Conservation (phyloP, 2,113 vertebrate species). For the Girardinichthys multiradiatus region DNA sequence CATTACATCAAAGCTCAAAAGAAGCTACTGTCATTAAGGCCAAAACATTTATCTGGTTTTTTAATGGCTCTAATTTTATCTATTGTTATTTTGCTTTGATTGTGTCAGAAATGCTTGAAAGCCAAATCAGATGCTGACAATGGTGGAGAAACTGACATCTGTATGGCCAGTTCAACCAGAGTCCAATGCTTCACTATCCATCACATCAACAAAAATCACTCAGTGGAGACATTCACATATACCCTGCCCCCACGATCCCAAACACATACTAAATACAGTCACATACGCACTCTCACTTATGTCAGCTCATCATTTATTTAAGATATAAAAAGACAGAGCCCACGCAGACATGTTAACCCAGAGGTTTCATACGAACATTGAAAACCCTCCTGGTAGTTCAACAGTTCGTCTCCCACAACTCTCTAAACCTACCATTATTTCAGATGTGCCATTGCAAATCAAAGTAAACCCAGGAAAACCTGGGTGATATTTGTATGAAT, state of each 20-base stretch:
- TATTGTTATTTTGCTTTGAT: not conserved
- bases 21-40: too few species aligned
- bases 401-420: too few species aligned
- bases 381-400: too few species aligned
- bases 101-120: not conserved
- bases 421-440: not conserved
- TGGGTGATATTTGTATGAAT: constrained; percentile 32
- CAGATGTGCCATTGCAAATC: constrained; percentile 33
- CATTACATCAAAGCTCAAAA: too few species aligned
- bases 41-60: too few species aligned
- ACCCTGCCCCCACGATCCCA: not conserved
- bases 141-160: not conserved
- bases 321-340: constrained; percentile 24
- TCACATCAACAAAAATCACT: constrained; percentile 46
- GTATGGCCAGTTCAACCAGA: constrained; percentile 43
- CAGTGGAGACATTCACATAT: constrained; percentile 3
- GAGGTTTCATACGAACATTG: not conserved
- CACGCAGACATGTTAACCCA: constrained; percentile 47
- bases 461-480: constrained; percentile 35
- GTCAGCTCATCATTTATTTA: constrained; percentile 64
- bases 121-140: too few species aligned
- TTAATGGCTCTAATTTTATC: not conserved
- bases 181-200: constrained; percentile 46
- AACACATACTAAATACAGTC: constrained; percentile 10
- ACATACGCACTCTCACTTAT: not conserved